Conservation (phyloP, 2,113 vertebrate species). For the Paradoxurus hermaphroditus region DNA sequence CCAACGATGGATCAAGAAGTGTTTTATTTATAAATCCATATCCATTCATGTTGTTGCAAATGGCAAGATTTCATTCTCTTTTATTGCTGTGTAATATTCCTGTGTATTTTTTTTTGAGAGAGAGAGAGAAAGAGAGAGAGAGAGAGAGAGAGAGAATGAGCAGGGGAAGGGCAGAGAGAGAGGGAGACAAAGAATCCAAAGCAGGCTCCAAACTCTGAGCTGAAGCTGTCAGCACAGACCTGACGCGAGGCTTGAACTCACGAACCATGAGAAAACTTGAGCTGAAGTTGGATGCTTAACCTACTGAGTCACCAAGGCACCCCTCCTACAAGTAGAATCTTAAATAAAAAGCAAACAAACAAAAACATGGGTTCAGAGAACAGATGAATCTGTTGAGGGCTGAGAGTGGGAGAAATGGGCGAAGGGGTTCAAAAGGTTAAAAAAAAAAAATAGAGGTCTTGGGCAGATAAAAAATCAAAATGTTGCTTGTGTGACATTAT, state of each 20-base stretch:
- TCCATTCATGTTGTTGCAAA: not conserved
- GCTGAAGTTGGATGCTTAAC: no score
- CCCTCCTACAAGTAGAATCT: not conserved
- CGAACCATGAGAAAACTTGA: no score
- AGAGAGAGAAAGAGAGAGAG: no score
- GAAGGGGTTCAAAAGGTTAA: not conserved
- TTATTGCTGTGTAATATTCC: not conserved
- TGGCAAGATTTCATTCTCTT: not conserved
- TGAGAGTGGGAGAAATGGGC: not conserved
- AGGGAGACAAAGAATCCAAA: no score
- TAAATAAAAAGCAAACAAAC: no score
- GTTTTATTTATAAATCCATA: not conserved
- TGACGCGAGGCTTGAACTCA: no score
- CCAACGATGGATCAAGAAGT: not conserved
- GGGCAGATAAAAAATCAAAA: not conserved
- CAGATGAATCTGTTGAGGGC: not conserved
- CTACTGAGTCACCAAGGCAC: no score
- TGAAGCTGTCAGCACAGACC: no score
- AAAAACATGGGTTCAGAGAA: not conserved
- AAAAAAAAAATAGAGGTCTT: not conserved
- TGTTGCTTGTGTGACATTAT: not conserved
- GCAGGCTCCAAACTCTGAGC: no score
- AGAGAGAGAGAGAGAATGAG: no score
- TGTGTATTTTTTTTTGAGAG: no score
- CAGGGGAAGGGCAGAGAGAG: no score